Percentiles rank a stretch among this genome's conserved stretches.
These are phyloP conservation scores for Oenanthe oenanthe DNA, from an alignment of 2,113 vertebrate genomes.

Conservation along the genomic window DNA sequence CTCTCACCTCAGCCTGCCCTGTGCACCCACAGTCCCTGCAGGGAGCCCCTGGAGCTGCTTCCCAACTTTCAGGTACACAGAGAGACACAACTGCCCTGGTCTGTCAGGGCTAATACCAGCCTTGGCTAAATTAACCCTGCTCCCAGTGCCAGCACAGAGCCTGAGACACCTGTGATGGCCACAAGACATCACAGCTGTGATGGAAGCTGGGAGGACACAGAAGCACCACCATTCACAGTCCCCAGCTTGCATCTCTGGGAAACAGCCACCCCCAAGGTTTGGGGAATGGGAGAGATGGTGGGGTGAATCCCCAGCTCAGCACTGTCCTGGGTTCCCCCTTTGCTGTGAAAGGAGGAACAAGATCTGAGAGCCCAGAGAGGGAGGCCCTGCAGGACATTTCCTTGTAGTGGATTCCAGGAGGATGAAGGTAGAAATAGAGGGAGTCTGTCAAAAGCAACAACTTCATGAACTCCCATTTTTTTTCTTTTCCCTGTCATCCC, in stretches of 20 bases:
- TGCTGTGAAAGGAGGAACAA: not conserved
- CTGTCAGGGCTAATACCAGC: not conserved
- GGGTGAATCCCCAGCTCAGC: not conserved
- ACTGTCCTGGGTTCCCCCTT: not conserved
- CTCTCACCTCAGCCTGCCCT: not conserved
- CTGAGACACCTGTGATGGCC: not conserved
- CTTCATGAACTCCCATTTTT: not conserved
- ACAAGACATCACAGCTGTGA: rapidly evolving
- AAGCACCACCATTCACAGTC: rapidly evolving
- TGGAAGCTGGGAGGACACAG: not conserved
- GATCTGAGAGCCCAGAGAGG: not conserved
- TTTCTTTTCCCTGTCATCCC: not conserved
- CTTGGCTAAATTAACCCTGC: too few relatives aligned
- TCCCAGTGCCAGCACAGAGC: rapidly evolving
- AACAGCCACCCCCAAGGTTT: not conserved
- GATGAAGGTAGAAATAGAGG: not conserved
- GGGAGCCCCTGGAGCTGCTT: not conserved
- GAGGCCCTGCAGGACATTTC: not conserved
- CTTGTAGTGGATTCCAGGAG: not conserved
- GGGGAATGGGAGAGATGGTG: not conserved
- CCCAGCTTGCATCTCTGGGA: not conserved
- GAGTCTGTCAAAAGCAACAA: not conserved
- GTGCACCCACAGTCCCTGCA: not conserved
- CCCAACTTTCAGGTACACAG: not conserved
- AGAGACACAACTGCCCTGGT: not conserved